Evolutionary conservation across 2,113 vertebrate species (phyloP), one percentile per base, ranked within the genome.

Genomic region (Ptychochromis oligacanthus): DNA sequence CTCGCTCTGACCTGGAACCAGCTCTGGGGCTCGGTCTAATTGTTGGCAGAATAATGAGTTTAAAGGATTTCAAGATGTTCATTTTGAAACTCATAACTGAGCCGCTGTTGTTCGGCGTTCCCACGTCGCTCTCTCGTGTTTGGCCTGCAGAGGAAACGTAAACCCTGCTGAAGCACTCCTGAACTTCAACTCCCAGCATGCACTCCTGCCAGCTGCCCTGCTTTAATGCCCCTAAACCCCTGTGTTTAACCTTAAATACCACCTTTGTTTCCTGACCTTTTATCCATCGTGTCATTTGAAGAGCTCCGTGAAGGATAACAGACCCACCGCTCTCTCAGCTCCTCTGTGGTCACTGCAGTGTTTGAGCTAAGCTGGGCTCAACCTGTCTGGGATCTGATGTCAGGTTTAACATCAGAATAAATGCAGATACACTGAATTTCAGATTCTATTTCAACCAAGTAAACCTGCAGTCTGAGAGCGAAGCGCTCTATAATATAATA

Each of bases 101-200:
- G 67, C 46, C 18, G 11, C 67, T 72, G 7, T 72, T 72, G 67
- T 72, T 72, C 52, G 26, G 26, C 1, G 2, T 54, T 34, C 67
- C 67, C 26, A 72, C 11, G 6, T 72, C 46, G 20, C 67, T 72
- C 67, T 67, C 64, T 72, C n/a, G 43, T 72, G 65, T 70, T 70
- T 43, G 20, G 17, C 22, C 40, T 26, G 79, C 82, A 85, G 67
- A 57, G 24, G 58, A 75, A 77, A 43, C 64, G 6, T 20, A 72
- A 72, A 20, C 43, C 43, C 65, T 70, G 43, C 65, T 72, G 43
- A 72, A 72, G 28, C 49, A 72, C 65, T 64, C 54, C 75, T 86
- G 75, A 86, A 89, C 85, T 81, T 83, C 82, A 85, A 77, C 80
- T 91, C 89, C 89, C 89, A 87, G 89, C 82, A 85, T 83, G 74